Evolutionary conservation across 2,797 vertebrate species (phyloP).

Genomic region (Sciaenops ocellatus): DNA sequence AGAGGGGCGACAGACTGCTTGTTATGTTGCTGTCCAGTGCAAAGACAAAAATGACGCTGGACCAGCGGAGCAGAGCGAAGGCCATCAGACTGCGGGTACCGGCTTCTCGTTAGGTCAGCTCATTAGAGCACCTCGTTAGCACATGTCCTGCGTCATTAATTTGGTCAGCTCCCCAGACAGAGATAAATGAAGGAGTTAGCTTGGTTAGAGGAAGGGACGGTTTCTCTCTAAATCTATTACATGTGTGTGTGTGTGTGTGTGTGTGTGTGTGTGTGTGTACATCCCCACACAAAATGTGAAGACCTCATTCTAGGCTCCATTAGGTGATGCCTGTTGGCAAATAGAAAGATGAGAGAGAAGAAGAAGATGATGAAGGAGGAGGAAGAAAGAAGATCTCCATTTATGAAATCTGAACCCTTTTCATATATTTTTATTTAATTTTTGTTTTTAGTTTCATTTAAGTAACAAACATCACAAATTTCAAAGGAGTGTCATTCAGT

Average conservation of each 20-base stretch:
- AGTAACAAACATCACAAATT: background rate
- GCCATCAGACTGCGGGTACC: conserved; percentile 21
- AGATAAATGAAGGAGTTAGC: conserved; percentile 54
- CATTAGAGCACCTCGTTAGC: conserved; percentile 57
- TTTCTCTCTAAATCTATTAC: conserved; percentile 42
- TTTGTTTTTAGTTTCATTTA: background rate
- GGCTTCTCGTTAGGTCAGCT: conserved; percentile 41
- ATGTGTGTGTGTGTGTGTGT: background rate
- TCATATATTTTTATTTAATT: background rate
- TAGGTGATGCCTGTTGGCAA: conserved; percentile 30
- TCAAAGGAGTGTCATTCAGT: too few species aligned
- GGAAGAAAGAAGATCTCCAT: background rate
- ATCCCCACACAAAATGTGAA: background rate
- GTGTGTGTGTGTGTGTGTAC: background rate
- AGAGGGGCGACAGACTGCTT: background rate
- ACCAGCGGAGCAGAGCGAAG: conserved; percentile 10
- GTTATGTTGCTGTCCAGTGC: conserved; percentile 13
- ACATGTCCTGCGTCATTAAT: conserved; percentile 61
- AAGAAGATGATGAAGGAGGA: background rate
- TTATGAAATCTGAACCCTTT: background rate
- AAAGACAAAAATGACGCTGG: background rate
- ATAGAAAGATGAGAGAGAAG: conserved; percentile 1
- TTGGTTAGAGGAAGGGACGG: conserved; percentile 3
- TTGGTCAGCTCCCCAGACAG: conserved; percentile 29
- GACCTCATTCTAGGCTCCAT: conserved; percentile 34